Percentiles rank a stretch among this genome's conserved stretches.
Evolutionary conservation across 2,888 invertebrate genomes (phyloP).

Genomic region (Phoronis australis): DNA sequence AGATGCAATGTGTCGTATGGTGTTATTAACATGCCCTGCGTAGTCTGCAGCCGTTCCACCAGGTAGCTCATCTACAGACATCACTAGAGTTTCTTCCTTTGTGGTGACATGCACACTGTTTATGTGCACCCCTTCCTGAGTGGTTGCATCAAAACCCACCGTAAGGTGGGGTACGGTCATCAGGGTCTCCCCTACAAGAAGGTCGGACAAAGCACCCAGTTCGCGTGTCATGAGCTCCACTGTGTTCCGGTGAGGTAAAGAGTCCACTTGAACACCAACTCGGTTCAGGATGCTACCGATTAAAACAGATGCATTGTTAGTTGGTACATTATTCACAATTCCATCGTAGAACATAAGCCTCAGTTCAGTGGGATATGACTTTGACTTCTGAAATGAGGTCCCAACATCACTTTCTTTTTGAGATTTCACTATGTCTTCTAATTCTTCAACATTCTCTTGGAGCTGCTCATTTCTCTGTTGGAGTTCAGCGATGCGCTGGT

Average conservation of each 20-base stretch:
- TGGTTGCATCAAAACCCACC: slow-evolving; percentile 13
- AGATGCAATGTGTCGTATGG: slow-evolving; percentile 6
- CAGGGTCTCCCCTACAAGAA: slow-evolving; percentile 7
- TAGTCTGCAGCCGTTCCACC: slow-evolving; percentile 14
- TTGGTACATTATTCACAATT: slow-evolving; percentile 7
- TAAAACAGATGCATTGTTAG: slow-evolving; percentile 4
- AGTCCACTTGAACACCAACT: slow-evolving; percentile 3
- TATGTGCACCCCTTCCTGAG: slow-evolving; percentile 13
- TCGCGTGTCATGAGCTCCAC: slow-evolving; percentile 5
- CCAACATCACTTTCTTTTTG: too few species aligned
- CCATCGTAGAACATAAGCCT: slow-evolving; percentile 5
- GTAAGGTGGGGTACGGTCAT: slow-evolving; percentile 5
- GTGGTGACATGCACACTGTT: slow-evolving; percentile 14
- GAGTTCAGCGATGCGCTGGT: too few species aligned
- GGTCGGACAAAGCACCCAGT: slow-evolving; percentile 8
- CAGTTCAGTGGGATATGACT: too few species aligned
- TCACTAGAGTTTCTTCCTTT: slow-evolving; percentile 1
- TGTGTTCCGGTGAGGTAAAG: slow-evolving; percentile 7
- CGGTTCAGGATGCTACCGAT: slow-evolving; percentile 2
- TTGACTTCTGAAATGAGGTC: too few species aligned
- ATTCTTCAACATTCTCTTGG: too few species aligned
- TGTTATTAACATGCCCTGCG: slow-evolving; percentile 4
- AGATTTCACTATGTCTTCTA: too few species aligned
- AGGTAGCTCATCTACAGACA: slow-evolving; percentile 12
- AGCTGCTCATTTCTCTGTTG: too few species aligned